phyloP scores from a whole-genome alignment of 2,113 vertebrate genomes.

The Numenius arquata region DNA sequence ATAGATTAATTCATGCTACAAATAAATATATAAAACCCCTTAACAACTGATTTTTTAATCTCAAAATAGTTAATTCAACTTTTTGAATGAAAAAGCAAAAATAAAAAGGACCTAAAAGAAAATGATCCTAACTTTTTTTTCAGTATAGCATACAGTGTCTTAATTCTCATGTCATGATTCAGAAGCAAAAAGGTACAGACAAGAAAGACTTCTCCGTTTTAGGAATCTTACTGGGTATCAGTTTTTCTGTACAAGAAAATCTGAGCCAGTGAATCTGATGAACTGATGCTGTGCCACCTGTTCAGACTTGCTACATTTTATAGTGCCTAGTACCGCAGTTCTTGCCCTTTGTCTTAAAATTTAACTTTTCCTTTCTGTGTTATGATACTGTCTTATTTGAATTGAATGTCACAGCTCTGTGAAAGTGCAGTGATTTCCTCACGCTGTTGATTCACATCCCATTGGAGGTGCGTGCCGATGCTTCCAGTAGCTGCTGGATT shows the following conservation, averaged over 20 bases:
- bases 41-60: not conserved
- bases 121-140: not conserved
- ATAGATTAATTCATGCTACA: not conserved
- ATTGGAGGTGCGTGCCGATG: not conserved
- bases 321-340: not conserved
- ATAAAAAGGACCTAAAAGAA: not conserved
- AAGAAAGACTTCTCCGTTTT: not conserved
- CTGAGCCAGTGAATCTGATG: not conserved
- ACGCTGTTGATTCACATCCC: not conserved
- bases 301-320: not conserved
- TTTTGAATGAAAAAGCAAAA: not conserved
- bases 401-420: not conserved
- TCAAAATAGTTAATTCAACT: not conserved
- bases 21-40: not conserved
- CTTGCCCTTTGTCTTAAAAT: not conserved
- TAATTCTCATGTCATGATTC: not conserved
- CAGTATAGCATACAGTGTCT: not conserved
- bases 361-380: not conserved
- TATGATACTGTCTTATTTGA: not conserved
- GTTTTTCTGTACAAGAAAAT: not conserved
- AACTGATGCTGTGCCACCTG: not conserved
- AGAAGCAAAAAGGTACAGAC: not conserved
- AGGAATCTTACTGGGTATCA: not conserved
- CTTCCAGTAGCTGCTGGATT: constrained; percentile 64
- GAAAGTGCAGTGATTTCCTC: not conserved